A percentile compares a stretch with the other conserved stretches of the same genome.
Evolutionary conservation across 2,888 invertebrate genomes (phyloP).

Genomic region (Eupithecia insigniata): DNA sequence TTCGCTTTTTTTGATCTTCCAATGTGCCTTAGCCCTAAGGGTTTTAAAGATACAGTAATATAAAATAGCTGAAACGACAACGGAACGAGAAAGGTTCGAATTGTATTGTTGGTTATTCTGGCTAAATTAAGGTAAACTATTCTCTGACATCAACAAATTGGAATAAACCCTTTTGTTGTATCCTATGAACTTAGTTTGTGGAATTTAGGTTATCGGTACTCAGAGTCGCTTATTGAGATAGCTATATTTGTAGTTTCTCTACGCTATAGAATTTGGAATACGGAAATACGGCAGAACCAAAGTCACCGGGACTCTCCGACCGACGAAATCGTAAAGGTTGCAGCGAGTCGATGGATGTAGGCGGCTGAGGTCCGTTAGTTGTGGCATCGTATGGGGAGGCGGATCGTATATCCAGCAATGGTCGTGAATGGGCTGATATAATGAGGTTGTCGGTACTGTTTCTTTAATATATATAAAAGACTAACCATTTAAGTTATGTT

Average conservation of each 20-base stretch:
- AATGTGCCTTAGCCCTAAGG: slow-evolving; percentile 5
- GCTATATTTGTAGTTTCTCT: too few species aligned
- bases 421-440: too few species aligned
- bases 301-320: too few species aligned
- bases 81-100: slow-evolving; percentile 65
- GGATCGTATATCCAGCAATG: too few species aligned
- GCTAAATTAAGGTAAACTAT: slow-evolving; percentile 70
- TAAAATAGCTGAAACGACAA: slow-evolving; percentile 66
- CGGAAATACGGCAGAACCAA: too few species aligned
- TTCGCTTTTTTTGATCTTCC: neutral
- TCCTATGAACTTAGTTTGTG: slow-evolving; percentile 6
- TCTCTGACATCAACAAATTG: slow-evolving; percentile 71
- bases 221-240: too few species aligned
- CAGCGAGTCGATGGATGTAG: too few species aligned
- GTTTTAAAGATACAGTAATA: slow-evolving; percentile 63
- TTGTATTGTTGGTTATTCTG: slow-evolving; percentile 59
- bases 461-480: neutral
- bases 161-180: slow-evolving; percentile 55
- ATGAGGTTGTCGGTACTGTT: too few species aligned
- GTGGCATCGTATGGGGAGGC: too few species aligned
- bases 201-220: slow-evolving; percentile 8
- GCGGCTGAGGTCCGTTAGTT: too few species aligned
- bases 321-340: too few species aligned
- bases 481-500: neutral
- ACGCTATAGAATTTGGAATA: too few species aligned